Evolutionary conservation across 2,888 invertebrate genomes (phyloP).

Genomic region (Caradrina kadenii): DNA sequence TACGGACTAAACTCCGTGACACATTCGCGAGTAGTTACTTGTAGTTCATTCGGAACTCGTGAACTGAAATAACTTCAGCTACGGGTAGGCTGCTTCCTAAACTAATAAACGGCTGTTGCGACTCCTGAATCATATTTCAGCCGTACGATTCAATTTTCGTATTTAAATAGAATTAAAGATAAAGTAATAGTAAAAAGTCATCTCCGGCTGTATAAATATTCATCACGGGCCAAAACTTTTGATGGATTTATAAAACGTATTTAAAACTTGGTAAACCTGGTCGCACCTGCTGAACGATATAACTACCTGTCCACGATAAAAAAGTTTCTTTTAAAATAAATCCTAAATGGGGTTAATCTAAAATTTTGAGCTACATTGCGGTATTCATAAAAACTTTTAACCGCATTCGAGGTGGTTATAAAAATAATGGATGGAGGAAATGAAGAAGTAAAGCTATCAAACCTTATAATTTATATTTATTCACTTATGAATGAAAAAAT

Average conservation of each 20-base stretch:
- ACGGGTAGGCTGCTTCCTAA: slow-evolving; percentile 52
- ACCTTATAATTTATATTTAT: slow-evolving; percentile 17
- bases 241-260: slow-evolving; percentile 81
- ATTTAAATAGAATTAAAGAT: slow-evolving; percentile 53
- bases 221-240: slow-evolving; percentile 78
- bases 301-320: slow-evolving; percentile 61
- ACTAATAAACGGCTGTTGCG: slow-evolving; percentile 49
- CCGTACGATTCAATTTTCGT: slow-evolving; percentile 32
- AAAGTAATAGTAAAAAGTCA: slow-evolving; percentile 66
- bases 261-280: slow-evolving; percentile 75
- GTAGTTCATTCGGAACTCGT: slow-evolving; percentile 58
- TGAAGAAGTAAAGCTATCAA: slow-evolving; percentile 28
- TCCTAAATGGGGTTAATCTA: slow-evolving; percentile 47
- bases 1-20: slow-evolving; percentile 61
- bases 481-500: not conserved
- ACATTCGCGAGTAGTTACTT: slow-evolving; percentile 63
- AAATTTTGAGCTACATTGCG: slow-evolving; percentile 39
- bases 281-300: slow-evolving; percentile 76
- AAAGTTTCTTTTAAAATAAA: slow-evolving; percentile 69
- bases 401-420: slow-evolving; percentile 32
- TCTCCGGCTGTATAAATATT: slow-evolving; percentile 75
- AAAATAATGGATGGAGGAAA: slow-evolving; percentile 40
- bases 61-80: slow-evolving; percentile 64
- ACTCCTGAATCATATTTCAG: slow-evolving; percentile 41
- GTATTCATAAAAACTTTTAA: slow-evolving; percentile 54